Percentiles rank a stretch among this genome's conserved stretches.
Evolutionary conservation across 2,797 vertebrate genomes (phyloP).

Genomic region (Cyclopterus lumpus): DNA sequence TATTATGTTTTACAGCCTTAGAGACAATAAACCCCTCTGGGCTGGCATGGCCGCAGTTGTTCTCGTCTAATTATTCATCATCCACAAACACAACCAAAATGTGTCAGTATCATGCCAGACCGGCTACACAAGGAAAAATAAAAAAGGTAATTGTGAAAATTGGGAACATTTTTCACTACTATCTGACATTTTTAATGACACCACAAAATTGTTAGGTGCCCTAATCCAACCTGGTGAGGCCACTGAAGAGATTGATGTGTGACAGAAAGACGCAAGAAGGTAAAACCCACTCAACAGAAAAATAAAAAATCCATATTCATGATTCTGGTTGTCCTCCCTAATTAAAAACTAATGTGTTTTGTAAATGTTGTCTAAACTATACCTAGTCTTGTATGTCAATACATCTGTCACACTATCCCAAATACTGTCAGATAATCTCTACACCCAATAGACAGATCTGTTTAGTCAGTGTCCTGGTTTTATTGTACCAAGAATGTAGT

Average conservation of each 20-base stretch:
- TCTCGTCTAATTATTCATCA: not conserved
- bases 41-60: not conserved
- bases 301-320: conserved; percentile 12
- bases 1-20: not conserved
- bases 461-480: conserved; percentile 44
- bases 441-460: conserved; percentile 36
- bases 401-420: conserved; percentile 3
- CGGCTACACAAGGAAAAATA: not conserved
- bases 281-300: not conserved
- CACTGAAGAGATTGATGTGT: not conserved
- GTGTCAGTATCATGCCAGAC: not conserved
- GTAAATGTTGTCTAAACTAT: conserved; percentile 13
- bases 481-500: conserved; percentile 46
- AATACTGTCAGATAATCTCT: conserved; percentile 40
- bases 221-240: not conserved
- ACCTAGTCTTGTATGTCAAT: conserved; percentile 7
- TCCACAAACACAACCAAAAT: not conserved
- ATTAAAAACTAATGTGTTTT: conserved; percentile 25
- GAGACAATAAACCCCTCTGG: not conserved
- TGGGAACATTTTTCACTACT: not conserved
- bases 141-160: not conserved
- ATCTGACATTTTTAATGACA: not conserved
- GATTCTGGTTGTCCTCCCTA: conserved; percentile 2
- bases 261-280: not conserved
- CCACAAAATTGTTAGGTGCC: not conserved